Base-by-base conservation (phyloP, 2,888 invertebrate species). In the Cosmia pyralina region DNA sequence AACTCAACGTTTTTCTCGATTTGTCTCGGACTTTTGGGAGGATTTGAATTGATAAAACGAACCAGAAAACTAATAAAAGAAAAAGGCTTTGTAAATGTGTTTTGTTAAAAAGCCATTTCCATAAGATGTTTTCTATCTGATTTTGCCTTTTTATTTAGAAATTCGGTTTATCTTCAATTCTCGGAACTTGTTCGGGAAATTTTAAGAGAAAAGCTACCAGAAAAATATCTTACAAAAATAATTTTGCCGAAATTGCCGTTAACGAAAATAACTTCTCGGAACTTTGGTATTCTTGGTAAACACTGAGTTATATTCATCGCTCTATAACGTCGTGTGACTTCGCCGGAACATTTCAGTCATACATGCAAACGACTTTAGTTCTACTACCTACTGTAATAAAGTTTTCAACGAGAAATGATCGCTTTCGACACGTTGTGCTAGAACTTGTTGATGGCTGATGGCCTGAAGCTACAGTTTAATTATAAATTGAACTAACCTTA, bases 311-410 rank as follows among this genome's bases (percentile, higher is more conserved):
- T 59, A 55, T 64, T 62, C 58, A 64, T 59, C 48, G 52, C 28
- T 53, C 10, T 28, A 50, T 57, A 69, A 17, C 52, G 17, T 62
- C 13, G 52, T 48, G 57, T 48, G 41, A 64, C 13, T 66, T 79
- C 19, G 46, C 19, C 17, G 73, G 13, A 68, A 79, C 38, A 62
- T 69, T 72, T 46, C 46, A 44, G 48, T 69, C 60, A 50, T 44
- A 60, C 46, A 34, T 69, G 66, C 66, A 80, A 79, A 79, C 48
- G 48, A 66, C 62, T 75, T 75, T 38, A 80, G 57, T 78, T 69
- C 41, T 28, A 28, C 44, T 13, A 10, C 17, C 44, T 13, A 10
- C 17, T 53, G 19, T 44, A 41, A 28, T 57, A 50, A 80, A 80
- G 62, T 70, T 69, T 48, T 60, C 34, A n/a, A 17, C 46, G n/a